Evolutionary conservation across 64 coral and sea anemone species (phyloP).

Genomic region (Trachythela sp.): DNA sequence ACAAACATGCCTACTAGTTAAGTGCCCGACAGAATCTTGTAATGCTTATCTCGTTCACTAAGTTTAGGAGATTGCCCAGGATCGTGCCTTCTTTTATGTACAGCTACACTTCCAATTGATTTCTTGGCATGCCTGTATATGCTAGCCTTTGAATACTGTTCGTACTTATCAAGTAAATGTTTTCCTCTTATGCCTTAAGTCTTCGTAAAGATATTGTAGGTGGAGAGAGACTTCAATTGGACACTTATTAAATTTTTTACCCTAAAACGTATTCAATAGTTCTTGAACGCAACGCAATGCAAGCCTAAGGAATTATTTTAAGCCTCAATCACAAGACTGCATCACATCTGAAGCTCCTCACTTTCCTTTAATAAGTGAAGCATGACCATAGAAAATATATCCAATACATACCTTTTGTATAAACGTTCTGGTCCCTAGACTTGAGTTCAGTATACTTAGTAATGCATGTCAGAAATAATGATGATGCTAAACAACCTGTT

Average conservation of each 20-base stretch:
- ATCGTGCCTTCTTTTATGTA: not conserved
- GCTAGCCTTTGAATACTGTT: conserved; percentile 27
- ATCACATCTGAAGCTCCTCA: too few species aligned
- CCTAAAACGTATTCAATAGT: too few species aligned
- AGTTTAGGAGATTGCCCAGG: not conserved
- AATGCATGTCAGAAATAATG: too few species aligned
- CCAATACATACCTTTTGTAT: too few species aligned
- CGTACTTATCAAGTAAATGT: conserved; percentile 22
- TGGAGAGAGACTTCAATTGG: conserved; percentile 31
- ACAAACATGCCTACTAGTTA: not conserved
- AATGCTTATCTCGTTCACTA: not conserved
- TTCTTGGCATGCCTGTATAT: not conserved
- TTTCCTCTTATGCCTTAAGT: conserved; percentile 34
- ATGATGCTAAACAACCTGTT: too few species aligned
- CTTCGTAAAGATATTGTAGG: conserved; percentile 34
- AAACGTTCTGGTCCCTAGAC: too few species aligned
- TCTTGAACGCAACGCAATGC: too few species aligned
- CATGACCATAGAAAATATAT: too few species aligned
- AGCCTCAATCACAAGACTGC: too few species aligned
- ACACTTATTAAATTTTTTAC: conserved; percentile 11
- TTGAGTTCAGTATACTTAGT: too few species aligned
- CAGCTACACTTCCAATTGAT: not conserved
- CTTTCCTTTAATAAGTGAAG: too few species aligned
- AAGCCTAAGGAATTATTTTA: too few species aligned
- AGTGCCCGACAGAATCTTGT: not conserved